Evolutionary conservation across 2,888 invertebrate genomes (phyloP).

Genomic region (Crematogaster levior): DNA sequence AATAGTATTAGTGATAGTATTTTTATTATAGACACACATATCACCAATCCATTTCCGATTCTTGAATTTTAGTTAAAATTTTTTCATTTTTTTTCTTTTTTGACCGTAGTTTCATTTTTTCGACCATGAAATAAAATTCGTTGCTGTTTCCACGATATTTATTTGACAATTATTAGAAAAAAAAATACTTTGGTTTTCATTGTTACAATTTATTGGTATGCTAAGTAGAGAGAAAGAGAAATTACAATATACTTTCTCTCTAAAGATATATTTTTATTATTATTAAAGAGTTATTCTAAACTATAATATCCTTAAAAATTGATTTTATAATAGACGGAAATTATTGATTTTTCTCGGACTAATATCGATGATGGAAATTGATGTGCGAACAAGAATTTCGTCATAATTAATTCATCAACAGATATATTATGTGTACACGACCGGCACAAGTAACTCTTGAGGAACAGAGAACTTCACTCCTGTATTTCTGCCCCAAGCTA

Average conservation of each 20-base stretch:
- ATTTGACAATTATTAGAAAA: background rate
- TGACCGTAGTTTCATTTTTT: background rate
- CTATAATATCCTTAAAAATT: too few relatives aligned
- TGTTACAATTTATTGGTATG: background rate
- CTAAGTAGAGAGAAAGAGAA: background rate
- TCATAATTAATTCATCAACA: conserved; percentile 20
- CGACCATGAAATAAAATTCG: background rate
- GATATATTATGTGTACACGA: conserved; percentile 10
- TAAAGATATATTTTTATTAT: background rate
- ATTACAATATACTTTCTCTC: background rate
- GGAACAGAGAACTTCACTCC: conserved; percentile 10
- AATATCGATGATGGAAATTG: conserved; percentile 5
- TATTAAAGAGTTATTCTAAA: background rate
- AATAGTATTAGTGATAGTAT: too few relatives aligned
- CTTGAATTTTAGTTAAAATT: conserved; percentile 10
- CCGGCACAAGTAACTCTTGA: conserved; percentile 23
- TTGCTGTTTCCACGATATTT: background rate
- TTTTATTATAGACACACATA: too few relatives aligned
- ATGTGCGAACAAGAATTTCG: background rate
- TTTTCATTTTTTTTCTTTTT: background rate
- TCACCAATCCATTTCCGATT: background rate
- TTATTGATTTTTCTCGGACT: background rate
- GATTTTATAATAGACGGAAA: background rate
- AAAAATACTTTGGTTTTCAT: too few relatives aligned
- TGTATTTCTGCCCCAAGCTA: conserved; percentile 35